Base-by-base conservation (phyloP, 2,797 vertebrate species). In the Pseudotriccus pelzelni region DNA sequence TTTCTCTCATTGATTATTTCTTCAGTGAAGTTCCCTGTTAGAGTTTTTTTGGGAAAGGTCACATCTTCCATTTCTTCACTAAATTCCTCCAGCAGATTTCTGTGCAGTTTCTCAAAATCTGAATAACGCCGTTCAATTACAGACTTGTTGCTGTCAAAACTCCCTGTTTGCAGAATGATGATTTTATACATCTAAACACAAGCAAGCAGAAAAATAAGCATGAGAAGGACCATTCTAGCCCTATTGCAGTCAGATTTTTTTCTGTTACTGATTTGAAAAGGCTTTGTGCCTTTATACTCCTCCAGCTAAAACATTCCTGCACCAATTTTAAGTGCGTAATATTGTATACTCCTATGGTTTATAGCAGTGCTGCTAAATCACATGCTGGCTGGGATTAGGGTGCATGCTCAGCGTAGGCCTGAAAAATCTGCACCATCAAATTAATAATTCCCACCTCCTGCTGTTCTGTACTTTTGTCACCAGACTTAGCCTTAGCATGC, bases 51-150 rank as follows among this genome's bases (percentile, higher is more conserved):
- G n/a, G 99, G 99, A 62, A 99, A 98, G 41, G 79, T 49, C 46
- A 99, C 87, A 10, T 99, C 99, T 94, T 99, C 99, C 80, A 99
- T 97, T 97, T 99, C 99, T 52, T 99, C 99, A 0, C 91, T 67
- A 77, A 99, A 99, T 60, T 98, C 98, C 84, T 98, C 97, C 75
- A 98, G 96, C 28, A 99, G 98, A 56, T 91, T 95, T 28, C 98
- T 98, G 93, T 99, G 99, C 55, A 99, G 97, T 78, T 56, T 96
- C 85, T 96, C 97, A 39, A 99, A 99, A 97, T 99, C 98, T 0
- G 98, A 99, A 32, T 99, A 99, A 66, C 99, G 98, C 10, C 99
- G 97, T n/a, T 99, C 99, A 46, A 99, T 97, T 10, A 98, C 87
- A 24, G 98, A 98, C 15, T 97, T 98, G 79, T 92, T 96, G 76